Evolutionary conservation across 1,140 invertebrate genomes (phyloP), one percentile per base, ranked within the genome.

Genomic region (Acromyrmex echinatior): DNA sequence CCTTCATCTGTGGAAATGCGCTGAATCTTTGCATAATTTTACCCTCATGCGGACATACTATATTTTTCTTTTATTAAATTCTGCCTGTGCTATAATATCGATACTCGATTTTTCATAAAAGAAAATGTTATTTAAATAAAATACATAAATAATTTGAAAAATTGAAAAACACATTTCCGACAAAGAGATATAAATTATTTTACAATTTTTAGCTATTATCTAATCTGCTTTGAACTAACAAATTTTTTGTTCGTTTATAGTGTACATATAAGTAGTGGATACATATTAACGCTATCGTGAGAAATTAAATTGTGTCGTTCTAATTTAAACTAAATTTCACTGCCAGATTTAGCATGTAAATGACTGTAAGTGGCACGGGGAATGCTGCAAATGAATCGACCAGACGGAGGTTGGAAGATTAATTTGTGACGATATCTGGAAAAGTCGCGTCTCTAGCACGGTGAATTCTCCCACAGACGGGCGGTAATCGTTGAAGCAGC

Each of bases 1-100:
- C 94, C 88, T 94, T 91, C 94, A 95, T 95, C 94, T 94, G 60
- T 92, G 90, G 85, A 93, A 93, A 91, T 92, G 90, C 71, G 88
- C 63, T 84, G 88, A 88, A 87, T 90, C 92, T 94, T 95, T 93
- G 93, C 94, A 94, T 95, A 94, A 95, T 95, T 94, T 92, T 92
- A 92, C 84, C 60, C 73, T 89, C 74, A 85, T 60, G 77, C 71
- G 53, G 68, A 89, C 45, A 31, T 80, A 21, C 16, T 70, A n/a
- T 49, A 21, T 62, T 58, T 21, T 84, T 84, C 21, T 70, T 76
- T 84, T 84, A 76, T 49, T 58, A 73, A 21, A 53, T 28, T 16
- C 6, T 18, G 18, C 12, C 53, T 45, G 10, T 28, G 21, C 3
- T 51, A 35, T 62, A 25, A 74, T 35, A 35, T 35, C n/a, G 31